These are phyloP conservation scores for Gymnoscopelus microlampas DNA, from an alignment of 2,797 vertebrate genomes.

Conservation along the genomic window DNA sequence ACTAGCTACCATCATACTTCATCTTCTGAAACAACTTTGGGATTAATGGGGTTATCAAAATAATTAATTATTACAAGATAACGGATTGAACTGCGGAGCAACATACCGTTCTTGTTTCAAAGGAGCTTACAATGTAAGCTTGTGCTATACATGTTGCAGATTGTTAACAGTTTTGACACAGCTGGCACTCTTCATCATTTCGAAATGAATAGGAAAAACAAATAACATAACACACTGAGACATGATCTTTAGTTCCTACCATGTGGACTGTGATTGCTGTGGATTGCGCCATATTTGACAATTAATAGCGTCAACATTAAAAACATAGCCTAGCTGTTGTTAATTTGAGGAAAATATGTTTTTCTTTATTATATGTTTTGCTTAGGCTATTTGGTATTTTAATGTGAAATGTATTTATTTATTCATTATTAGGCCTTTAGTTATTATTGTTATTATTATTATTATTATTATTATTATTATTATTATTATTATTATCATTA, in stretches of 20 bases:
- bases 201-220: not conserved
- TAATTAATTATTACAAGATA: slow-evolving; percentile 15
- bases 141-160: slow-evolving; percentile 58
- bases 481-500: not conserved
- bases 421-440: too few species aligned
- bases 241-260: not conserved
- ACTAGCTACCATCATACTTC: slow-evolving; percentile 55
- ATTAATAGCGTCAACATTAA: too few species aligned
- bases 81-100: slow-evolving; percentile 26
- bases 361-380: not conserved
- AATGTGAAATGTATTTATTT: too few species aligned
- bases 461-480: not conserved
- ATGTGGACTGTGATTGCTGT: too few species aligned
- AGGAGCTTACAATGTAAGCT: slow-evolving; percentile 69
- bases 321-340: not conserved
- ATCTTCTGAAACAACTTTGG: slow-evolving; percentile 48
- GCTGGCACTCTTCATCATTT: slow-evolving; percentile 3
- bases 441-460: not conserved
- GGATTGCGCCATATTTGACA: too few species aligned
- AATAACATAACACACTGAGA: not conserved
- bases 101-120: slow-evolving; percentile 56
- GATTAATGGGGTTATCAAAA: slow-evolving; percentile 10
- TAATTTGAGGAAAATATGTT: not conserved
- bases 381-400: not conserved
- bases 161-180: slow-evolving; percentile 25